phyloP scores from a whole-genome alignment of 2,797 vertebrate species.

The Trachurus trachurus region DNA sequence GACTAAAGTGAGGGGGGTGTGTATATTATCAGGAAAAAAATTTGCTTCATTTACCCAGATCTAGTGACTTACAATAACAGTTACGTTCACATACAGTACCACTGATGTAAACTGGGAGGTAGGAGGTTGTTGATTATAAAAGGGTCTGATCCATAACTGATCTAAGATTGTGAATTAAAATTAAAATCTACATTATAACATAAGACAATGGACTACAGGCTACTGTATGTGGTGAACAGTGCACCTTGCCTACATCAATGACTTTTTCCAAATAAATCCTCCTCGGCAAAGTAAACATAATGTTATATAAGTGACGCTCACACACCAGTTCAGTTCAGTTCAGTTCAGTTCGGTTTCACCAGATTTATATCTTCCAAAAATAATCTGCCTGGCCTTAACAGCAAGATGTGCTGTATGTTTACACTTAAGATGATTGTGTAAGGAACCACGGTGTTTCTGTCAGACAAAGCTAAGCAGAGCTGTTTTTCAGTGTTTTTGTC shows the following conservation, averaged over 20 bases:
- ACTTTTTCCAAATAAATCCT: constrained; percentile 39
- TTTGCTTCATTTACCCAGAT: constrained; percentile 8
- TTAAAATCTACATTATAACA: background rate
- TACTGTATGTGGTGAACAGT: constrained; percentile 3
- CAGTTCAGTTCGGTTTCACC: constrained; percentile 27
- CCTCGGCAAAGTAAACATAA: constrained; percentile 37
- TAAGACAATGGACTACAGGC: background rate
- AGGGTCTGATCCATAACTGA: constrained; percentile 3
- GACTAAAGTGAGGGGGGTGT: constrained; percentile 16
- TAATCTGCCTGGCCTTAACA: constrained; percentile 27
- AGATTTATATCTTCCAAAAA: constrained; percentile 41
- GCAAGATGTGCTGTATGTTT: constrained; percentile 43
- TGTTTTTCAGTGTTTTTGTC: constrained; percentile 32
- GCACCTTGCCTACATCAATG: constrained; percentile 9
- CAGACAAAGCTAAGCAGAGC: constrained; percentile 36
- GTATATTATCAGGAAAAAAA: constrained; percentile 12
- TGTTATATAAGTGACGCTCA: constrained; percentile 45
- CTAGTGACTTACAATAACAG: constrained; percentile 25
- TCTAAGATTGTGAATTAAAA: constrained; percentile 19
- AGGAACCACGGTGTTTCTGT: constrained; percentile 26
- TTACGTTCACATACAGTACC: constrained; percentile 9
- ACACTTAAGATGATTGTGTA: constrained; percentile 33
- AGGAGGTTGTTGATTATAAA: constrained; percentile 3
- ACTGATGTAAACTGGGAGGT: background rate
- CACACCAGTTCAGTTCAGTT: constrained; percentile 13